Conservation (phyloP, 1,140 invertebrate species). For the Formica exsecta region DNA sequence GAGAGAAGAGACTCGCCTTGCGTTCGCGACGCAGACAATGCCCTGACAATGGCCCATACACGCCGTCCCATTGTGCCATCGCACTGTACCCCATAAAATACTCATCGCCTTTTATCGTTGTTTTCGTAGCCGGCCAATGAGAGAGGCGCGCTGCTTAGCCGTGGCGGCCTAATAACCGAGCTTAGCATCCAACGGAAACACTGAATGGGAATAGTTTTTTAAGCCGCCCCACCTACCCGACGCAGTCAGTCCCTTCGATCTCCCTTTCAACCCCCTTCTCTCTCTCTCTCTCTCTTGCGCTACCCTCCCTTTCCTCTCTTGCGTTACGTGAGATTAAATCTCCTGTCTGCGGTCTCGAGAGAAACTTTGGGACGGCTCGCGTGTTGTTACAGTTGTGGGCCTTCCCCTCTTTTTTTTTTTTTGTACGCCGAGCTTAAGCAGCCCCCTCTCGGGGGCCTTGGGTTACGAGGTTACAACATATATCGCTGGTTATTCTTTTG, state of each 20-base stretch:
- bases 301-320: background rate
- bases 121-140: conserved; percentile 83
- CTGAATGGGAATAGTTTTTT: conserved; percentile 83
- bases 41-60: conserved; percentile 81
- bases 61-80: conserved; percentile 78
- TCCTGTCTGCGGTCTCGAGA: conserved; percentile 54
- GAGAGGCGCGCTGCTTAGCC: conserved; percentile 59
- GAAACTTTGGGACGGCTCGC: conserved; percentile 56
- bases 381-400: conserved; percentile 83
- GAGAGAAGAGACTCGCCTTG: conserved; percentile 71
- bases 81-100: conserved; percentile 84
- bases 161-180: conserved; percentile 76
- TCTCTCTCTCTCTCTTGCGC: conserved; percentile 5
- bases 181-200: conserved; percentile 82
- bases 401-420: conserved; percentile 55
- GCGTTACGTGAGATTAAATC: conserved; percentile 72
- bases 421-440: conserved; percentile 67
- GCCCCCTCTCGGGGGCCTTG: conserved; percentile 31
- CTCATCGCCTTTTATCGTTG: conserved; percentile 87
- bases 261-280: background rate
- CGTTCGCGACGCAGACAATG: conserved; percentile 77
- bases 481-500: conserved; percentile 62
- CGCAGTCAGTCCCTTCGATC: conserved; percentile 41
- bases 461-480: conserved; percentile 55
- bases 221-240: conserved; percentile 74